Percentiles rank a stretch among this genome's conserved stretches.
Evolutionary conservation across 2,113 vertebrate species (phyloP).

Genomic region (Myiopsitta monachus): DNA sequence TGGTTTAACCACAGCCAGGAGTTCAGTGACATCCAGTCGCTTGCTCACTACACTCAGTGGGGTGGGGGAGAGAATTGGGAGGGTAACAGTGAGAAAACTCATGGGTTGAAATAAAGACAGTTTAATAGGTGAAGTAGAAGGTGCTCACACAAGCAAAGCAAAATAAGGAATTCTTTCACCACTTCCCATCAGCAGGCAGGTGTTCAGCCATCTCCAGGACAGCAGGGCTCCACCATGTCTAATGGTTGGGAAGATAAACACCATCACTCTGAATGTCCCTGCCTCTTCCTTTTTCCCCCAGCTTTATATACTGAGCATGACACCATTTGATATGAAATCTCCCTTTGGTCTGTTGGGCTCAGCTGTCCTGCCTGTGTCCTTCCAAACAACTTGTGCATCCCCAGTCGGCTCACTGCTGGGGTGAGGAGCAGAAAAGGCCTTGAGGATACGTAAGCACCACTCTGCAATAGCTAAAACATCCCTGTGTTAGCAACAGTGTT

Average conservation of each 20-base stretch:
- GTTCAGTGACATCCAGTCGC: neutral
- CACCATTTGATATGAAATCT: rapidly evolving
- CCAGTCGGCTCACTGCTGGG: rapidly evolving
- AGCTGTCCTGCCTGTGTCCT: neutral
- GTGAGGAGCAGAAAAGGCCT: neutral
- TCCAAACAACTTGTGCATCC: neutral
- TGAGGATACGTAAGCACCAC: neutral
- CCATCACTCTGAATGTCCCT: neutral
- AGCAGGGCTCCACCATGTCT: neutral
- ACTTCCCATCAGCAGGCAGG: neutral
- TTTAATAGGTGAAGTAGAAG: neutral
- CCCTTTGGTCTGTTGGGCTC: neutral
- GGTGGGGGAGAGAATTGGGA: neutral
- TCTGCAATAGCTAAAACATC: neutral
- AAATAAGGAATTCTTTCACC: neutral
- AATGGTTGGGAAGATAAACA: neutral
- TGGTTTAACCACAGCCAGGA: neutral
- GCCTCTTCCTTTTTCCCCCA: neutral
- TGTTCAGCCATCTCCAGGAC: neutral
- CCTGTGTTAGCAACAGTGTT: neutral
- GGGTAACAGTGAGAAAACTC: neutral
- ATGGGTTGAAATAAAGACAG: neutral
- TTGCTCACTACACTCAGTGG: neutral
- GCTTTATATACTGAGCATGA: neutral
- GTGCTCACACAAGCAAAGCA: neutral